Conservation (phyloP, 53 echinoderm and acorn worm genomes). For the Crossaster papposus region DNA sequence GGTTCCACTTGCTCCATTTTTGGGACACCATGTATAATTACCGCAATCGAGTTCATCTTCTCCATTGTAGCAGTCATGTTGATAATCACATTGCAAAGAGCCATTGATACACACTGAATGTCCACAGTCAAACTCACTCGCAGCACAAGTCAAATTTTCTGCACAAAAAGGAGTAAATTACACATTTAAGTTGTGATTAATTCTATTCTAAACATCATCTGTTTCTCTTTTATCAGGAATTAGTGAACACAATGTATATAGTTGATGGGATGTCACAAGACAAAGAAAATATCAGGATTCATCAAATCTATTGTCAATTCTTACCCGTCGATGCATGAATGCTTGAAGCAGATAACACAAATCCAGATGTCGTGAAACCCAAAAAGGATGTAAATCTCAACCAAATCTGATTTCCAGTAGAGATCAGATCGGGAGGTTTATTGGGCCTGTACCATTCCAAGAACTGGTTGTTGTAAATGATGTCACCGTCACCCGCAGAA, state of each 20-base stretch:
- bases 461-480: no score
- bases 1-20: neutral
- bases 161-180: neutral
- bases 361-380: neutral
- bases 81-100: neutral
- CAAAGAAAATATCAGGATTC: no score
- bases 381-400: neutral
- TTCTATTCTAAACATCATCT: no score
- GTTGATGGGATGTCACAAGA: no score
- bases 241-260: no score
- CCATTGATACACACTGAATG: conserved; percentile 14
- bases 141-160: neutral
- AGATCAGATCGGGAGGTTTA: neutral
- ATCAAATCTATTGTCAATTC: no score
- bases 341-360: neutral
- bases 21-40: neutral
- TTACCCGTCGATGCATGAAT: neutral
- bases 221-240: no score
- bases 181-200: neutral
- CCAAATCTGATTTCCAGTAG: neutral
- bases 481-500: no score
- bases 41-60: neutral
- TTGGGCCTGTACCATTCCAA: no score
- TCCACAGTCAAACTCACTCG: conserved; percentile 3
- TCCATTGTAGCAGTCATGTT: neutral